These are phyloP conservation scores for Ibidorhyncha struthersii DNA, from an alignment of 2,113 vertebrate genomes.

Conservation along the genomic window DNA sequence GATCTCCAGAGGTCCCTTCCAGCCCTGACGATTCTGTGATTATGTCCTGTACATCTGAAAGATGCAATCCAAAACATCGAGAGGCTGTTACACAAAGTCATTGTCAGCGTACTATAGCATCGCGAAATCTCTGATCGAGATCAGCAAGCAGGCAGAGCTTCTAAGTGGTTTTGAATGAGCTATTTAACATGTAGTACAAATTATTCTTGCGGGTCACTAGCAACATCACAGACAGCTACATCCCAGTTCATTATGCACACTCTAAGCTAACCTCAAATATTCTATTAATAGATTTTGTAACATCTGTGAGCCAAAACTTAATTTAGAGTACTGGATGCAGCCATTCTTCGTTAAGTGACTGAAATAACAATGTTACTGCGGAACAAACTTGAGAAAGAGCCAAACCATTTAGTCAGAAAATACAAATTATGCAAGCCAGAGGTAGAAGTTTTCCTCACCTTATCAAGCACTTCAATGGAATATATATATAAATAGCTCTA, in stretches of 20 bases:
- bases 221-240: neutral
- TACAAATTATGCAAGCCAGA: neutral
- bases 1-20: too few species aligned
- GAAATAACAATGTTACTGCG: neutral
- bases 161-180: neutral
- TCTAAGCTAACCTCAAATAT: neutral
- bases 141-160: neutral
- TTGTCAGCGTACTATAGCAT: neutral
- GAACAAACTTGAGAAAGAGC: neutral
- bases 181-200: neutral
- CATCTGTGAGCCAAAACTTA: neutral
- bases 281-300: neutral
- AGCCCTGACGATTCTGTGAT: too few species aligned
- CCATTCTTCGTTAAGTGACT: neutral
- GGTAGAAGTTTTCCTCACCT: neutral
- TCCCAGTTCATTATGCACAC: neutral
- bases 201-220: neutral
- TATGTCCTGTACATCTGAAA: neutral
- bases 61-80: neutral
- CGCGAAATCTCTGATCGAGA: neutral
- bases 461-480: neutral
- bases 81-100: neutral
- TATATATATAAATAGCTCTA: neutral
- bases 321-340: neutral
- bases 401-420: neutral